Evolutionary conservation across 2,113 vertebrate genomes (phyloP), one percentile per base, ranked within the genome.

Genomic region (Callipepla squamata): DNA sequence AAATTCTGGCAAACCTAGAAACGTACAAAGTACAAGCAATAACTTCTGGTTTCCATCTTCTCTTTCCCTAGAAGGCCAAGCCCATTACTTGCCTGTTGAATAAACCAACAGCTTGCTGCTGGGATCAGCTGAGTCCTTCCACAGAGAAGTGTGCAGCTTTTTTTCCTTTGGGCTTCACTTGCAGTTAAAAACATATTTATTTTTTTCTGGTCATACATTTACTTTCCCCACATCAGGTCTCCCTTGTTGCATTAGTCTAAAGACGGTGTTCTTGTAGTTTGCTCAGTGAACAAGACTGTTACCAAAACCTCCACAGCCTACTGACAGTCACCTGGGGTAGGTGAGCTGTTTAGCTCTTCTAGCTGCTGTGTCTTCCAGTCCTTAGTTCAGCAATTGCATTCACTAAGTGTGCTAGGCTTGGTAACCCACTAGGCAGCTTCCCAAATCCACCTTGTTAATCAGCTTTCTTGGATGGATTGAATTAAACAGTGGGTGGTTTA

Each of bases 371-470:
- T 51, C 25, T 51, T 51, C 50, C 23, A 7, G 8, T 73, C 42
- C 58, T 73, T 53, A 77, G 13, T 78, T 65, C 92, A 80, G 50
- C 62, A 85, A 30, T 53, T 68, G 63, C 42, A 32, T 32, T 26
- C 53, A 59, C 48, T 42, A 3, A 1, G 1, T 69, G 11, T 36
- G 58, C 80, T 21, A 19, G 48, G 32, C 58, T 62, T 47, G 38
- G 65, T 25, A 89, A 72, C 58, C 11, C 84, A 58, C 48, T 81
- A 62, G 92, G 66, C 86, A 0, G 0, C 69, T 93, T 84, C 78
- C 78, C 85, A 95, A 87, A 83, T 63, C 50, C 62, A 68, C 76
- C 84, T 59, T 20, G 5, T 82, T 82, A 73, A n/a, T 77, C 84
- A 59, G 66, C 55, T 82, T 76, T 89, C 67, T 70, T 85, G 68